phyloP scores from a whole-genome alignment of 2,113 vertebrate genomes.

The Lagopus leucura region DNA sequence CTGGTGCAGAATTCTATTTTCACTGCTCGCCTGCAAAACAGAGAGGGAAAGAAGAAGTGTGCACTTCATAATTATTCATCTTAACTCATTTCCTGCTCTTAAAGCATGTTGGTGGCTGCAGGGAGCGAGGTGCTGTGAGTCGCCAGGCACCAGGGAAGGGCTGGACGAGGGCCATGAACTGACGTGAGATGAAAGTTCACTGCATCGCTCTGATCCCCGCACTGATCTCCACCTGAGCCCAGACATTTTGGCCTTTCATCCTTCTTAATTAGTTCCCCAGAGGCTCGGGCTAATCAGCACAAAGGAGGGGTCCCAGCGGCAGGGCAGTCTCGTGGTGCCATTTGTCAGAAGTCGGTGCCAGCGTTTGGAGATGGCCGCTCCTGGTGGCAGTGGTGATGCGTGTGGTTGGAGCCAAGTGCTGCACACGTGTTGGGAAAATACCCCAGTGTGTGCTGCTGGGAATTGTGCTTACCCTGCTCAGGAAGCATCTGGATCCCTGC shows the following conservation, averaged over 20 bases:
- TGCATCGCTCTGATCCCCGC: not conserved
- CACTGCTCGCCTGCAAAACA: slow-evolving; percentile 44
- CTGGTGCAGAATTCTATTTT: slow-evolving; percentile 64
- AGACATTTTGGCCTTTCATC: slow-evolving; percentile 50
- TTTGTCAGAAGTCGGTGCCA: not conserved
- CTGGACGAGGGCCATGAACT: not conserved
- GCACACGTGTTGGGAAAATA: no score
- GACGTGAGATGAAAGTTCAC: slow-evolving; percentile 36
- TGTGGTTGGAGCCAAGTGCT: no score
- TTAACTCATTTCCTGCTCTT: slow-evolving; percentile 76
- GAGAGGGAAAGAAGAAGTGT: slow-evolving; percentile 41
- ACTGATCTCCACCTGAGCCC: slow-evolving; percentile 49
- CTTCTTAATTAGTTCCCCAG: slow-evolving; percentile 52
- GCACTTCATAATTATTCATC: slow-evolving; percentile 72
- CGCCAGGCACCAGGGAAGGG: not conserved
- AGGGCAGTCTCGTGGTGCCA: not conserved
- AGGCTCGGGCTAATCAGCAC: slow-evolving; percentile 6
- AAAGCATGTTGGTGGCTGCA: not conserved
- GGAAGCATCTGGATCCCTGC: not conserved
- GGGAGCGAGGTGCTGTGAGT: not conserved
- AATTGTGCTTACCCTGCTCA: no score
- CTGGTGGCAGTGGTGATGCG: not conserved
- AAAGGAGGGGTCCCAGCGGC: not conserved
- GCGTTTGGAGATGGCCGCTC: not conserved
- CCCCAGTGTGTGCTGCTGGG: no score